Conservation (phyloP, 2,888 invertebrate genomes). For the Quadriops clusia region DNA sequence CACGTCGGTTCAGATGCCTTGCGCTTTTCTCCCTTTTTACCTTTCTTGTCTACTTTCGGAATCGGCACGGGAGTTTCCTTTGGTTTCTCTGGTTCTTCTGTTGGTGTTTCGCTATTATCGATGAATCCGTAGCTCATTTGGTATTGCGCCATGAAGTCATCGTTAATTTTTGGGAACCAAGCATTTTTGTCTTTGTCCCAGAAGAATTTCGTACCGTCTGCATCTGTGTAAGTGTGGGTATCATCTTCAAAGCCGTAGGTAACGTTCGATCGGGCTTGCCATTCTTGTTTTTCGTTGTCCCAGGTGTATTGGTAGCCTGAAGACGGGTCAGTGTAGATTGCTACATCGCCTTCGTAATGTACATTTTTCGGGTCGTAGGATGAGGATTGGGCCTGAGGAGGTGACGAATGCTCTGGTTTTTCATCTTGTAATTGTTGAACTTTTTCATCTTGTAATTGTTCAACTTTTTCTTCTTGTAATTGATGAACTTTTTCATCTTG, state of each 20-base stretch:
- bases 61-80: too few species aligned
- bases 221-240: slow-evolving; percentile 67
- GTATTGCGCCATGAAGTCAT: slow-evolving; percentile 91
- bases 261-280: slow-evolving; percentile 36
- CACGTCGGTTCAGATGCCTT: slow-evolving; percentile 52
- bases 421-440: not conserved
- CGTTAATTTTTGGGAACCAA: slow-evolving; percentile 96
- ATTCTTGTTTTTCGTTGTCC: slow-evolving; percentile 48
- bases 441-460: not conserved
- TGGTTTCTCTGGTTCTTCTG: slow-evolving; percentile 21
- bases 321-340: slow-evolving; percentile 63
- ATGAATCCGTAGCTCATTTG: slow-evolving; percentile 89
- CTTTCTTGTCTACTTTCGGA: slow-evolving; percentile 15
- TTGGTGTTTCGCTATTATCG: slow-evolving; percentile 40
- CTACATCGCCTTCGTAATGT: slow-evolving; percentile 56
- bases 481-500: not conserved
- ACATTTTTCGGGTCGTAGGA: slow-evolving; percentile 43
- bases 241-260: slow-evolving; percentile 63
- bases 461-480: not conserved
- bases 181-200: slow-evolving; percentile 87
- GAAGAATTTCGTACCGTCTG: slow-evolving; percentile 80
- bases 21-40: slow-evolving; percentile 31
- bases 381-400: slow-evolving; percentile 3
- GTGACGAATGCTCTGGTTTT: not conserved
- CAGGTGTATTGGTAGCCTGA: slow-evolving; percentile 56